phyloP scores from a whole-genome alignment of 2,797 vertebrate species.

The Onychomys torridus region DNA sequence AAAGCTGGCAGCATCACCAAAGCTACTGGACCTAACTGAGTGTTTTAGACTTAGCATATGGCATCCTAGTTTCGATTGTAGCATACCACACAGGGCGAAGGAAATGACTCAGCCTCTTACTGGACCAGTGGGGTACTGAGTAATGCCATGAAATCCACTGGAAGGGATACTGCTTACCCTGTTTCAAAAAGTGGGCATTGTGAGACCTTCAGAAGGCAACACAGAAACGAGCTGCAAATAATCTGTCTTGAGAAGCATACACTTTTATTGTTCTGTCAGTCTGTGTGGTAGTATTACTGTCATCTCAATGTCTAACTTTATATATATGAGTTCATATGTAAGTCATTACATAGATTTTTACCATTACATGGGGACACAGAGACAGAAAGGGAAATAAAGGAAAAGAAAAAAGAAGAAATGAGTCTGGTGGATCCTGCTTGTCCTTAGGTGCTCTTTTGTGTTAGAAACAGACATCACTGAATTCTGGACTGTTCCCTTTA shows the following conservation, averaged over 20 bases:
- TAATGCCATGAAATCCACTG: slow-evolving; percentile 52
- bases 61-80: neutral
- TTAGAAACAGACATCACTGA: neutral
- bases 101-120: slow-evolving; percentile 2
- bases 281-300: rapidly evolving
- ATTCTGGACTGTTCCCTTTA: neutral
- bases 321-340: neutral
- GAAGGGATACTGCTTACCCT: neutral
- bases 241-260: neutral
- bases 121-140: slow-evolving; percentile 29
- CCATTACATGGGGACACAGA: neutral
- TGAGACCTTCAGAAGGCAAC: neutral
- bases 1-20: neutral
- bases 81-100: neutral
- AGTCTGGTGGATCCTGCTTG: neutral
- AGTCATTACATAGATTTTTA: slow-evolving; percentile 27
- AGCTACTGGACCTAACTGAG: neutral
- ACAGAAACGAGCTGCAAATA: neutral
- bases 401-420: neutral
- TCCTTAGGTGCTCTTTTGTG: neutral
- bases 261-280: rapidly evolving
- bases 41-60: neutral
- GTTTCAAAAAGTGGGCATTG: neutral
- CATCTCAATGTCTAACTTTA: neutral
- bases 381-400: neutral